Base-by-base conservation (phyloP, 1,140 invertebrate species). In the Oncopodura yosiiana region DNA sequence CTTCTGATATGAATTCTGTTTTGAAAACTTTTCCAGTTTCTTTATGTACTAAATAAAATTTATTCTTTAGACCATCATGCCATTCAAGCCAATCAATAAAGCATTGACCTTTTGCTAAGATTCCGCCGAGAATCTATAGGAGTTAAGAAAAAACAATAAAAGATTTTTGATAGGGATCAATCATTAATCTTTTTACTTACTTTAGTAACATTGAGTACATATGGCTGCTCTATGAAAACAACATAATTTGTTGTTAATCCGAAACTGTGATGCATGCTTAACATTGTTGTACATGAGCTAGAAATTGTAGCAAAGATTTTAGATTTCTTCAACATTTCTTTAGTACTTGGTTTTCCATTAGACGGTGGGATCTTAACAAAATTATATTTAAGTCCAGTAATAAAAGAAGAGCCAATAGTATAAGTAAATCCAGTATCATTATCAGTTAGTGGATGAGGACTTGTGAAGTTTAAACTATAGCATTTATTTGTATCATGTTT, bases 181-280 rank as follows among this genome's bases (percentile, higher is more conserved):
- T 8, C 30, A 32, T 8, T 8, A 32, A 8, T 32, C 14, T 24
- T 16, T 4, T 18, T 46, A 16, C 48, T 21, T 30, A 61, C 44
- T 43, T 55, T 57, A 1, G 50, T 49, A 9, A 61, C 41, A 24
- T 46, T 49, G 11, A 58, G 45, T 12, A 54, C 44, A 26, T 51
- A 51, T 19, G 60, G 60, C 26, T 61, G 59, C 23, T 61, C 60
- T n/a, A 55, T 52, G 9, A 61, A 42, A 23, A 61, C 44, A 12
- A 61, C n/a, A 19, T 51, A 58, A 36, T 61, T 61, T 21, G 39
- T 37, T 5, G 55, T 61, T 16, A 61, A 34, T 23, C 60, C 60
- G 19, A 61, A 61, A 49, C 59, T 57, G 42, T 57, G 55, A 23
- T 51, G 36, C 38, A 51, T 41, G n/a, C 37, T 41, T n/a, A 41